Evolutionary conservation across 2,888 invertebrate species (phyloP).

Genomic region (Calameuta filiformis): DNA sequence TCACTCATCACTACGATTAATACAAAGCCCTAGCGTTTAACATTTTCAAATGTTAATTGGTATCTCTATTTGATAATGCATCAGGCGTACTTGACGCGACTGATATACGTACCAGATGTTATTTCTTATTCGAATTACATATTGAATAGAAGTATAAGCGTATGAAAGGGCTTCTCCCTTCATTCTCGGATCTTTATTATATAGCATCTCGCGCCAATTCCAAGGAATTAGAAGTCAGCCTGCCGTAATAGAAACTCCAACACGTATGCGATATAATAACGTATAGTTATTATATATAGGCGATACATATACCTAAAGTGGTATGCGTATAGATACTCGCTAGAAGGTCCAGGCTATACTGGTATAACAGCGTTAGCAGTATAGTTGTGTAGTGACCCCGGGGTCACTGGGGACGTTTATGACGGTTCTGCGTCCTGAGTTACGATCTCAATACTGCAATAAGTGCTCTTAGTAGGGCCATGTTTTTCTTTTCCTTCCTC

Average conservation of each 20-base stretch:
- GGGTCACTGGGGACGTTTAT: constrained; percentile 52
- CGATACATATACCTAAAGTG: not conserved
- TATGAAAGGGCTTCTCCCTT: not conserved
- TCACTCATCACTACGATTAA: not conserved
- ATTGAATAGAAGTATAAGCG: not conserved
- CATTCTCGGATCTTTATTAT: constrained; percentile 5
- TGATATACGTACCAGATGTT: not conserved
- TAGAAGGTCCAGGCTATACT: not conserved
- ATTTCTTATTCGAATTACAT: not conserved
- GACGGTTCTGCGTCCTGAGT: constrained; percentile 56
- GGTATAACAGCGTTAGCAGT: not conserved
- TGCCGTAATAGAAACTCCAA: not conserved
- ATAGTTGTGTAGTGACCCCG: not conserved
- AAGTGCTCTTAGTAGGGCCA: constrained; percentile 54
- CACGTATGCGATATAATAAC: not conserved
- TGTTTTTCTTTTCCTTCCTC: constrained; percentile 11
- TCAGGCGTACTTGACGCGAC: not conserved
- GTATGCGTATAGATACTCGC: not conserved
- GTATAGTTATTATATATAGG: not conserved
- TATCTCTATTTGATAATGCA: not conserved
- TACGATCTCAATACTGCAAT: constrained; percentile 64
- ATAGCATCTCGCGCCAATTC: constrained; percentile 21
- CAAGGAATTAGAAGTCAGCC: constrained; percentile 27
- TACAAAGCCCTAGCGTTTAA: not conserved
- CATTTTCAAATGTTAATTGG: not conserved